Percentiles rank a stretch among this genome's conserved stretches.
Conservation (phyloP, 37 sponge, comb jelly and placozoan genomes). For the Eunapius fragilis region DNA sequence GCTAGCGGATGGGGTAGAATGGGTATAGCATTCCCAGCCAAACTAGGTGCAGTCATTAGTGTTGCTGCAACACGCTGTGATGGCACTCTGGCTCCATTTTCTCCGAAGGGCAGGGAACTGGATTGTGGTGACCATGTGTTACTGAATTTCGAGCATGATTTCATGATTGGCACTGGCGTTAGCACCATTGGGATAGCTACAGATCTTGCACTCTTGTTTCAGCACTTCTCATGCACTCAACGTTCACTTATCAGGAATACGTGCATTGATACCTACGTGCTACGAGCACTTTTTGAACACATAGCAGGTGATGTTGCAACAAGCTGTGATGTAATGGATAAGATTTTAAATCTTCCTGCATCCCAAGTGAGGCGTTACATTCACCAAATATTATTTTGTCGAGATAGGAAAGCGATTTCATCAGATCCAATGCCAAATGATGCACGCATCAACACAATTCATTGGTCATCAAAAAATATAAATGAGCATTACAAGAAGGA, state of each 20-base stretch:
- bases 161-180: background rate
- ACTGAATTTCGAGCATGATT: background rate
- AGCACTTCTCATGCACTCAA: background rate
- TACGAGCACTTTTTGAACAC: background rate
- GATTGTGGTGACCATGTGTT: background rate
- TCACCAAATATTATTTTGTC: background rate
- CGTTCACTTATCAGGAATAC: background rate
- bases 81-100: slow-evolving; percentile 25
- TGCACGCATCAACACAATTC: background rate
- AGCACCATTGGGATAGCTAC: background rate
- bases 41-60: background rate
- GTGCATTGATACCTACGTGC: background rate
- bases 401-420: background rate
- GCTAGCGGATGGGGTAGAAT: background rate
- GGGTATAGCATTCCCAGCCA: background rate
- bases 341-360: background rate
- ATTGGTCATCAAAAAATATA: background rate
- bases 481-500: background rate
- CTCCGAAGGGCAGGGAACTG: slow-evolving; percentile 56
- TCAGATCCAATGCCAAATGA: background rate
- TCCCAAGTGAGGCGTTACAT: background rate
- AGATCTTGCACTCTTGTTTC: background rate
- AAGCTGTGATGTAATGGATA: background rate
- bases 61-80: too few relatives aligned
- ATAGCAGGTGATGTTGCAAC: background rate